Evolutionary conservation across 2,888 invertebrate species (phyloP), one percentile per base, ranked within the genome.

Genomic region (Oscheius sp.): DNA sequence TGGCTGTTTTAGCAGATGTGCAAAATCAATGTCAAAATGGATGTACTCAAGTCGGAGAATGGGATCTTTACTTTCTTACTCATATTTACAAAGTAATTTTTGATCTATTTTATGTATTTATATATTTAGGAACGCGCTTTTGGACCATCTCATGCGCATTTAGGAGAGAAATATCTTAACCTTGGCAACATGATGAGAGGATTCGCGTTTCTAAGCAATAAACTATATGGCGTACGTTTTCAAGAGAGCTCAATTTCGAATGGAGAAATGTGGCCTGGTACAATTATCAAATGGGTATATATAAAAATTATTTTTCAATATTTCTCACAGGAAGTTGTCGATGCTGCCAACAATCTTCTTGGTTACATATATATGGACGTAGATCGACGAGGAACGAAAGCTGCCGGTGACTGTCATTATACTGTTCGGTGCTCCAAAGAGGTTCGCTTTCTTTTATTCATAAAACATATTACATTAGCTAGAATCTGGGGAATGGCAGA

Each of bases 351-450:
- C 0, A 80, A 76, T 27, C 93, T 93, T 13, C 90, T 99, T 43
- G 99, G 99, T 0, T 92, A 94, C 88, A 95, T 99, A 85, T 99
- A 98, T 90, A 96, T 98, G 89, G 99, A 99, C 90, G 93, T 99
- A 87, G 98, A 94, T 88, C 94, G 95, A 89, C 91, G 96, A 69
- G 90, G 91, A 27, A 93, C 93, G n/a, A 99, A 99, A 90, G 94
- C 95, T 5, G 93, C 94, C 89, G 96, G 90, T 91, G 99, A 99
- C 89, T 99, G 99, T 87, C 99, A 99, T 90, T 99, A 96, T 90
- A 99, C 99, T 0, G 96, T 99, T 82, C 93, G 94, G 88, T 98
- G 98, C 12, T 97, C 98, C 6, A 93, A 94, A 89, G 89, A 91
- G 75, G 82, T 85, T 29, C 6, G 27, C 35, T 6, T 6, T 61